Evolutionary conservation across 2,113 vertebrate species (phyloP).

Genomic region (Galbula dea): DNA sequence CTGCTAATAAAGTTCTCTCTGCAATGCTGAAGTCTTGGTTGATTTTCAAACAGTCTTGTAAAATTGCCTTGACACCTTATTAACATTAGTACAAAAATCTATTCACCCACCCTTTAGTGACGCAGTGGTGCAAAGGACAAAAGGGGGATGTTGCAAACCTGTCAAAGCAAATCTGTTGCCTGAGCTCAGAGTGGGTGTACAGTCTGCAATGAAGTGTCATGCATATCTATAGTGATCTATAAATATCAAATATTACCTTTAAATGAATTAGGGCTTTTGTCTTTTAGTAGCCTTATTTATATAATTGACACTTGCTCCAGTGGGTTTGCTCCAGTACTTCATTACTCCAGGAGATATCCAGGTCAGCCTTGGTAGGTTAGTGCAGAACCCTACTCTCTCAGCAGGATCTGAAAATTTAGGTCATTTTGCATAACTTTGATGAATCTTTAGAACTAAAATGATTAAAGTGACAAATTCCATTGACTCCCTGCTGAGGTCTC

Average conservation of each 20-base stretch:
- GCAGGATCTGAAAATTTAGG: constrained; percentile 38
- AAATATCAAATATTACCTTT: not conserved
- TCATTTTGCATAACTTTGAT: not conserved
- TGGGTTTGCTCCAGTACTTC: not conserved
- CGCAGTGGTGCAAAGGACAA: not conserved
- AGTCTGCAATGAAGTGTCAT: not conserved
- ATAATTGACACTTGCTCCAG: not conserved
- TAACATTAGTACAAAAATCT: not conserved
- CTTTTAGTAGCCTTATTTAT: constrained; percentile 16
- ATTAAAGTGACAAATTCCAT: constrained; percentile 32
- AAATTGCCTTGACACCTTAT: not conserved
- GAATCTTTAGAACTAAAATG: not conserved
- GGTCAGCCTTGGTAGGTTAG: constrained; percentile 7
- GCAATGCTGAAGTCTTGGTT: not conserved
- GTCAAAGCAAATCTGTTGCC: not conserved
- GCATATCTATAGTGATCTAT: not conserved
- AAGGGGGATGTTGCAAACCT: not conserved
- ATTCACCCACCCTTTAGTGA: not conserved
- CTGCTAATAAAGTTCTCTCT: not conserved
- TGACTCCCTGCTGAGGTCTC: not conserved
- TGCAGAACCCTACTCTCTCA: constrained; percentile 16
- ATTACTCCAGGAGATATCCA: not conserved
- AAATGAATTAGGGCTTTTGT: not conserved
- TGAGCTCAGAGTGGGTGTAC: not conserved
- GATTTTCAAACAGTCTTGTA: not conserved